phyloP scores from a whole-genome alignment of 2,113 vertebrate genomes.

The Butorides virescens region DNA sequence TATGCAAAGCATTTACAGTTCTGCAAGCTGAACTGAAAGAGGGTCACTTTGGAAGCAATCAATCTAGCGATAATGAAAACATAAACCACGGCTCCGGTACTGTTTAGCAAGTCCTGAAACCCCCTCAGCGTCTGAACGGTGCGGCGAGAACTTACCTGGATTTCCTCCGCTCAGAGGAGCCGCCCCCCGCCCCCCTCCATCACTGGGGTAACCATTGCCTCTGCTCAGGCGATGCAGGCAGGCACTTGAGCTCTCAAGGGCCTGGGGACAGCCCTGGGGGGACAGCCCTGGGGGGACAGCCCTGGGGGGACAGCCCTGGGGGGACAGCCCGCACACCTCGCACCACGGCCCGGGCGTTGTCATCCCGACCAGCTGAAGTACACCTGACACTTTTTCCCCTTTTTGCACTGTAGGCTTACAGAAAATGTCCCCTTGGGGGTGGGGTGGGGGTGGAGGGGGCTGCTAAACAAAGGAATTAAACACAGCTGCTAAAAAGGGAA shows the following conservation, averaged over 20 bases:
- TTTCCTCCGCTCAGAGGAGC: background rate
- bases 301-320: background rate
- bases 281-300: background rate
- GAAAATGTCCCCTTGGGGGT: accelerated
- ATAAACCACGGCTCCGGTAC: background rate
- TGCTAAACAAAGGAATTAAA: background rate
- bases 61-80: background rate
- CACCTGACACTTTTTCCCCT: accelerated
- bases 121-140: accelerated
- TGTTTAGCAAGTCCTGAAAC: background rate
- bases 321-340: background rate
- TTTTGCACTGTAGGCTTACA: background rate
- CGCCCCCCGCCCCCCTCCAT: background rate
- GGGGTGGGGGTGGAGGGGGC: no score
- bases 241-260: background rate
- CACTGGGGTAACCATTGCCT: background rate
- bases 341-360: background rate
- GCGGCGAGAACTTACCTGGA: background rate
- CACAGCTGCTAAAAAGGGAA: background rate
- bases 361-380: background rate
- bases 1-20: background rate
- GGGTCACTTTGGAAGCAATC: background rate
- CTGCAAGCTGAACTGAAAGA: background rate
- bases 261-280: accelerated
- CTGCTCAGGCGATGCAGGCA: background rate